phyloP scores from a whole-genome alignment of 1,140 invertebrate species.

The Hyles vespertilio region DNA sequence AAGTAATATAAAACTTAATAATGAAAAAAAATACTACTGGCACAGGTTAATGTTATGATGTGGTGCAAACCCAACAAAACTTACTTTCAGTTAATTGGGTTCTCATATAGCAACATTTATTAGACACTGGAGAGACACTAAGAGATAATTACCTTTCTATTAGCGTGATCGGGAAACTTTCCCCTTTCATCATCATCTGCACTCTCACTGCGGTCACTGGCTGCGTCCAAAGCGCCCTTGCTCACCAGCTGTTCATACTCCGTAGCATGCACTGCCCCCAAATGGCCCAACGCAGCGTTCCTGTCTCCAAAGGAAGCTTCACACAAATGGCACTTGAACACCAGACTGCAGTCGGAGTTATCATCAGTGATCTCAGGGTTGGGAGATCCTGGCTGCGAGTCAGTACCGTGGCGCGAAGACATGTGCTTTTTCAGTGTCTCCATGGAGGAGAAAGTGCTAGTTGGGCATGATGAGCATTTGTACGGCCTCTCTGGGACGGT shows the following conservation, averaged over 20 bases:
- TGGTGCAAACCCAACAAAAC: too few species aligned
- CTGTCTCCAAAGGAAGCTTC: slow-evolving; percentile 89
- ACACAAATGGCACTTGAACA: slow-evolving; percentile 95
- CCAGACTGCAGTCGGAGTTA: slow-evolving; percentile 80
- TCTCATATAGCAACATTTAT: too few species aligned
- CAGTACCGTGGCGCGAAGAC: slow-evolving; percentile 80
- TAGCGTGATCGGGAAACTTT: slow-evolving; percentile 90
- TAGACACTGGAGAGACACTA: too few species aligned
- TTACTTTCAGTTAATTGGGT: too few species aligned
- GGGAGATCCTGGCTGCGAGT: slow-evolving; percentile 59
- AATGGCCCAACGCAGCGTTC: slow-evolving; percentile 87
- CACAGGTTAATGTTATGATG: too few species aligned
- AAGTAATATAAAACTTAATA: too few species aligned
- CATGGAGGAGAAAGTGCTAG: slow-evolving; percentile 89
- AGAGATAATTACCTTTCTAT: slow-evolving; percentile 82
- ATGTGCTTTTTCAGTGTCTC: slow-evolving; percentile 88
- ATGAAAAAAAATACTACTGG: too few species aligned
- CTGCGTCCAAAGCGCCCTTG: slow-evolving; percentile 86
- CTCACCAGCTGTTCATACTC: slow-evolving; percentile 86
- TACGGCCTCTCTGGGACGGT: slow-evolving; percentile 88
- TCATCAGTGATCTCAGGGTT: slow-evolving; percentile 66
- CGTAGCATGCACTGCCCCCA: slow-evolving; percentile 81
- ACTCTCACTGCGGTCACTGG: slow-evolving; percentile 76
- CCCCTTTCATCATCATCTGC: slow-evolving; percentile 78
- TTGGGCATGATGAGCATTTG: slow-evolving; percentile 90